Conservation (phyloP, 2,797 vertebrate species). For the Megaceryle alcyon region DNA sequence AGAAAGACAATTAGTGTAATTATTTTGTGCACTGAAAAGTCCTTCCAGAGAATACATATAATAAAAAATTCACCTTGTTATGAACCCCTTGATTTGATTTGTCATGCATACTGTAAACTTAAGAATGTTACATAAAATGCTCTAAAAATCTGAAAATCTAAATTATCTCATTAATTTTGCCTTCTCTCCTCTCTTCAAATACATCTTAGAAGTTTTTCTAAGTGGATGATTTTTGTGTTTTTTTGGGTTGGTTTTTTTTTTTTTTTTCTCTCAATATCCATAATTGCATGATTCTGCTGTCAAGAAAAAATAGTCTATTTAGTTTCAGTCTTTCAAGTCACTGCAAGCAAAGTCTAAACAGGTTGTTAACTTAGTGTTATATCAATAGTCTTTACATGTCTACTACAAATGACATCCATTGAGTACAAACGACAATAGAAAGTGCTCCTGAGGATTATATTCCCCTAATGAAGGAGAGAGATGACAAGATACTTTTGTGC, state of each 20-base stretch:
- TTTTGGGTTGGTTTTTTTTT: not conserved
- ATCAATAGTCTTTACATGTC: not conserved
- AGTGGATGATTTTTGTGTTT: not conserved
- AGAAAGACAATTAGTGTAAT: not conserved
- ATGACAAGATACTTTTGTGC: not conserved
- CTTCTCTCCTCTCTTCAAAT: not conserved
- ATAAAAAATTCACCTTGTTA: not conserved
- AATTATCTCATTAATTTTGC: not conserved
- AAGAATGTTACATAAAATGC: not conserved
- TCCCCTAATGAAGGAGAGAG: not conserved
- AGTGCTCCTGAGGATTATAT: not conserved
- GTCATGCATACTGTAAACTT: not conserved
- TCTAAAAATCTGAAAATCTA: not conserved
- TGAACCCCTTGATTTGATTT: not conserved
- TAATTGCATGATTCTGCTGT: not conserved
- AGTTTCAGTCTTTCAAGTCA: not conserved
- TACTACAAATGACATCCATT: not conserved
- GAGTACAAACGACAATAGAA: not conserved
- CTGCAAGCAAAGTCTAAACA: not conserved
- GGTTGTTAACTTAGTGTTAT: not conserved
- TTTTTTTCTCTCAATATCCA: not conserved
- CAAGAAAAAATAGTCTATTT: not conserved
- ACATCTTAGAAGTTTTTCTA: not conserved
- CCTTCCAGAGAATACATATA: not conserved
- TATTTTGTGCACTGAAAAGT: not conserved